Evolutionary conservation across 1,140 invertebrate genomes (phyloP).

Genomic region (Solen grandis): DNA sequence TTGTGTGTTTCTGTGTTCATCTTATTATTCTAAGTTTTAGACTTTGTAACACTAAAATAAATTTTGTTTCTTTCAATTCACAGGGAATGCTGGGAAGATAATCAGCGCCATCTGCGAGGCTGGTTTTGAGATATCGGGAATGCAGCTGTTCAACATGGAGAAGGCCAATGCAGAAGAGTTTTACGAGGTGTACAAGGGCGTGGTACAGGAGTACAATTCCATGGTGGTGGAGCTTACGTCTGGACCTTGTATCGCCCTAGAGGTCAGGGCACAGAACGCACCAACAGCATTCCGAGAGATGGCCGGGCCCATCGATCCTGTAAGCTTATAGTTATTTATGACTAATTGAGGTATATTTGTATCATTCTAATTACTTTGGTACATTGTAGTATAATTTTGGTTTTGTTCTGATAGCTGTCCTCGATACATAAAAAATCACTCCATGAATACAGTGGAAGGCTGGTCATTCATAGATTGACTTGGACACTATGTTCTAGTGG

Average conservation of each 20-base stretch:
- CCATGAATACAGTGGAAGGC: no score
- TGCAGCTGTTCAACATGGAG: slow-evolving; percentile 87
- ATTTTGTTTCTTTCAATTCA: slow-evolving; percentile 12
- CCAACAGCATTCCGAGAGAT: slow-evolving; percentile 89
- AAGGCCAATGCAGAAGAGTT: slow-evolving; percentile 93
- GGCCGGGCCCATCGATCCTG: slow-evolving; percentile 93
- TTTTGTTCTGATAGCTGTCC: no score
- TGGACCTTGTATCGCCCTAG: slow-evolving; percentile 92
- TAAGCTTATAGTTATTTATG: slow-evolving; percentile 84
- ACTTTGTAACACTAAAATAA: no score
- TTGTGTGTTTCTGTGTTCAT: no score
- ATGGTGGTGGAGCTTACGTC: slow-evolving; percentile 91
- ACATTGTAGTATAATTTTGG: no score
- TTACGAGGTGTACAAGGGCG: slow-evolving; percentile 92
- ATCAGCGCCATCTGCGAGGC: slow-evolving; percentile 88
- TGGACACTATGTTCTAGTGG: no score
- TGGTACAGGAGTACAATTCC: slow-evolving; percentile 75
- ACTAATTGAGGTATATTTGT: no score
- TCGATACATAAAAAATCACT: no score
- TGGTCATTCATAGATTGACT: no score
- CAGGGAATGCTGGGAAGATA: slow-evolving; percentile 85
- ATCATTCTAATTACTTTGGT: no score
- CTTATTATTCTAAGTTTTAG: no score
- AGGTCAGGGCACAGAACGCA: slow-evolving; percentile 87
- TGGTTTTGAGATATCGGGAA: slow-evolving; percentile 89